Evolutionary conservation across 64 coral and sea anemone species (phyloP).

Genomic region (Montipora cactus): DNA sequence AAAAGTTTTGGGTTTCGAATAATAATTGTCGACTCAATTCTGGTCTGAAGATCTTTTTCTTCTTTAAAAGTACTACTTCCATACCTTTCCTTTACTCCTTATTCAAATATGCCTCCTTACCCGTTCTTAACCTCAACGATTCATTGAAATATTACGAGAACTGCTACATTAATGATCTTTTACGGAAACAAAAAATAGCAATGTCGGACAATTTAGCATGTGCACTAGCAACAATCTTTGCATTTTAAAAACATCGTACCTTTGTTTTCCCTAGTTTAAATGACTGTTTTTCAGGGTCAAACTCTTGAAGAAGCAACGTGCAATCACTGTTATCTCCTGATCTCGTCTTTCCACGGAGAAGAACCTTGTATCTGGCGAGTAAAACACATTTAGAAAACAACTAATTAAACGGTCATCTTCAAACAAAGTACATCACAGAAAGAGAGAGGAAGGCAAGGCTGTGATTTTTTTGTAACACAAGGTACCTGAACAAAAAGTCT

Average conservation of each 20-base stretch:
- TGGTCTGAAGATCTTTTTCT: too few species aligned
- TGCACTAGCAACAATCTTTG: too few species aligned
- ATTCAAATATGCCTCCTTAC: too few species aligned
- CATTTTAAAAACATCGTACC: conserved; percentile 7
- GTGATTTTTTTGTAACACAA: not conserved
- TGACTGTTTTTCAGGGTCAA: conserved; percentile 67
- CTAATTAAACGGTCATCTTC: not conserved
- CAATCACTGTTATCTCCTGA: conserved; percentile 82
- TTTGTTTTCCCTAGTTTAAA: conserved; percentile 98
- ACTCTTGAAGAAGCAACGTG: conserved; percentile 77
- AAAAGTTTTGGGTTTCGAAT: too few species aligned
- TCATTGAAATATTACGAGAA: too few species aligned
- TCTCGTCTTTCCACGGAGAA: conserved; percentile 74
- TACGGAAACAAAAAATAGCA: too few species aligned
- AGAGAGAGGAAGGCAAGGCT: not conserved
- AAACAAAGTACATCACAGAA: not conserved
- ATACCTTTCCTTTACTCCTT: too few species aligned
- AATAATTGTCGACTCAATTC: too few species aligned
- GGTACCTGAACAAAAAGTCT: conserved; percentile 95
- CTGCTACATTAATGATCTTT: too few species aligned
- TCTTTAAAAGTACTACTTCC: too few species aligned
- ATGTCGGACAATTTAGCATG: too few species aligned
- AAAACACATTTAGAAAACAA: not conserved
- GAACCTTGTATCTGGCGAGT: conserved; percentile 81
- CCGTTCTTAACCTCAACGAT: too few species aligned